Percentiles rank a stretch among this genome's conserved stretches.
phyloP scores from a whole-genome alignment of 2,113 vertebrate genomes.

The Cygnus buccinator region DNA sequence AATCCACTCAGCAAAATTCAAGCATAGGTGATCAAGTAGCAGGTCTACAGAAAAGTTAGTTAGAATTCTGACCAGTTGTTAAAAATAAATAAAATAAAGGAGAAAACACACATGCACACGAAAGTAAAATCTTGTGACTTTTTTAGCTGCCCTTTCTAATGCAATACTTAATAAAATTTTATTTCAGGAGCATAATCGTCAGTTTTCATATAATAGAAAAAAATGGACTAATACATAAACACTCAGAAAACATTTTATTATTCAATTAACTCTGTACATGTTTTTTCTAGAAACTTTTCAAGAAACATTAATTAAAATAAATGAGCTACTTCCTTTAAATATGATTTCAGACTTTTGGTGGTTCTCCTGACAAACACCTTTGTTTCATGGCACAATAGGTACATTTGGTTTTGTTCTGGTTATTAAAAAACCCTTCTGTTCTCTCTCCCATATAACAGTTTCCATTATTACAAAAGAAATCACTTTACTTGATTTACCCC shows the following conservation, averaged over 20 bases:
- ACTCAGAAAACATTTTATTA: background rate
- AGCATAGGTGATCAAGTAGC: background rate
- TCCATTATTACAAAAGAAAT: constrained; percentile 25
- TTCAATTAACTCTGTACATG: background rate
- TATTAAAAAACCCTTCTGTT: constrained; percentile 18
- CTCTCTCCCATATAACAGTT: background rate
- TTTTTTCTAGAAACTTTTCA: background rate
- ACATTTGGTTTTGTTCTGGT: background rate
- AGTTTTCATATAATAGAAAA: background rate
- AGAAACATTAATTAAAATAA: constrained; percentile 21
- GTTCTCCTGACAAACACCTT: constrained; percentile 2
- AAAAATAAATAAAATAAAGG: background rate
- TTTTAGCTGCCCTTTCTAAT: background rate
- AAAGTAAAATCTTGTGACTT: background rate
- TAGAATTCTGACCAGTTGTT: background rate
- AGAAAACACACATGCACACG: background rate
- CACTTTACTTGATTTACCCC: background rate
- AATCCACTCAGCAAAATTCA: background rate
- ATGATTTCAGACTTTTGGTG: constrained; percentile 2
- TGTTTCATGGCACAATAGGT: background rate
- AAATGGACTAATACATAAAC: background rate
- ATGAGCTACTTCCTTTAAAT: background rate
- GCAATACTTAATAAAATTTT: background rate
- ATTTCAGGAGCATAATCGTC: background rate
- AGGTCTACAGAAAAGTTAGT: background rate